Evolutionary conservation across 64 coral and sea anemone species (phyloP).

Genomic region (Anthopleura sola): DNA sequence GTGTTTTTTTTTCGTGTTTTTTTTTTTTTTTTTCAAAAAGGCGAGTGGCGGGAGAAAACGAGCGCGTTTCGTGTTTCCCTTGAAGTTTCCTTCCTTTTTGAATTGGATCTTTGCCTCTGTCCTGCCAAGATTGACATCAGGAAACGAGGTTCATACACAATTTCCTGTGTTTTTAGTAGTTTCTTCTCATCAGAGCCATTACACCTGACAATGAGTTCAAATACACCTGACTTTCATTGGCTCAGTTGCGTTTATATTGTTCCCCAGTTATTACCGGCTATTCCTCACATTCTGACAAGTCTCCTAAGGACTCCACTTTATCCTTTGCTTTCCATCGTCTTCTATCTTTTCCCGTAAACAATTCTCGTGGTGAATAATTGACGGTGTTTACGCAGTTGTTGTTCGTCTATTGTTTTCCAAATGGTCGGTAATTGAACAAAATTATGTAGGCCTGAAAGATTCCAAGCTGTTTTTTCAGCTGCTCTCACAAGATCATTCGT

Average conservation of each 20-base stretch:
- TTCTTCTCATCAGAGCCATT: conserved; percentile 31
- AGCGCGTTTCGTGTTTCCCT: background rate
- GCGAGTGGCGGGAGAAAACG: background rate
- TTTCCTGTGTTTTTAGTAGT: conserved; percentile 80
- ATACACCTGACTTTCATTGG: conserved; percentile 70
- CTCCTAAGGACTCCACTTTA: conserved; percentile 23
- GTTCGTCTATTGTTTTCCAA: conserved; percentile 54
- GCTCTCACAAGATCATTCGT: conserved; percentile 6
- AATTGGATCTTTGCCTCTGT: conserved; percentile 46
- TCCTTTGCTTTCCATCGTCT: conserved; percentile 31
- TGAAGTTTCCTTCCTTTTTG: background rate
- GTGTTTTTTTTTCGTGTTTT: too few species aligned
- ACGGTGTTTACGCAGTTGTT: conserved; percentile 59
- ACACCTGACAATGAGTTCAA: conserved; percentile 61
- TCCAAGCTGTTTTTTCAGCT: conserved; percentile 67
- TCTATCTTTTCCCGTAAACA: conserved; percentile 55
- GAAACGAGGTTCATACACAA: conserved; percentile 69
- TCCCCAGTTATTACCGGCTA: conserved; percentile 54
- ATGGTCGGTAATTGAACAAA: conserved; percentile 87
- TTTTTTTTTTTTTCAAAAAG: too few species aligned
- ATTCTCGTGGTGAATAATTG: conserved; percentile 68
- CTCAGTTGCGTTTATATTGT: conserved; percentile 50
- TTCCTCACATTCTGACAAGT: conserved; percentile 57
- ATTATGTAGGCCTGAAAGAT: conserved; percentile 63
- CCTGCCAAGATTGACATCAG: conserved; percentile 43